Evolutionary conservation across 2,797 vertebrate species (phyloP), one percentile per base, ranked within the genome.

Genomic region (Sebastes diploproa): DNA sequence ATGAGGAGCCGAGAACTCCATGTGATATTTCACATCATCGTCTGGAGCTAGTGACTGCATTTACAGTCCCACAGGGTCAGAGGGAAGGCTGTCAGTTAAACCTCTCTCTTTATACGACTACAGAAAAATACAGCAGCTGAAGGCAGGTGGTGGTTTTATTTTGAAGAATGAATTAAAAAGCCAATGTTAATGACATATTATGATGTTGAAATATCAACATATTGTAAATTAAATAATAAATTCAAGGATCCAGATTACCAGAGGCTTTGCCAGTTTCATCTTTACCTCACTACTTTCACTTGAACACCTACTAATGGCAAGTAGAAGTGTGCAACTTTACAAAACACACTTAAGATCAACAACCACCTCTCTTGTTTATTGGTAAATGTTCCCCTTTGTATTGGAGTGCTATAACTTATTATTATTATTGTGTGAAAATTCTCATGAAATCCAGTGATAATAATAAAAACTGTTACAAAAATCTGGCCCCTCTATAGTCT

Each of bases 1-100:
- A 93, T 80, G 88, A 92, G 90, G 55, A 80, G 62, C 68, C 66
- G 32, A 63, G 76, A 72, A 67, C 85, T 46, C 56, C 13, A 20
- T 68, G 80, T 84, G 86, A 86, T 75, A 81, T 76, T 90, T 88
- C 83, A 86, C 77, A 72, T 85, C 78, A 79, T 83, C 74, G 60
- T 78, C 64, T 74, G 73, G 11, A 81, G 80, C 55, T 23, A 27
- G 75, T 22, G 81, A 81, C 77, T 86, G 73, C 71, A 75, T 85
- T 83, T 84, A 80, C 60, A 12, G 72, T 73, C 84, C 86, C 87
- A 30, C 12, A 25, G 82, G 83, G 68, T 64, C 80, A 20, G 16
- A 60, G 25, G 50, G 30, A 60, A 27, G 83, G 81, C 68, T 74
- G 79, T 78, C 54, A 27, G 36, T 78, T 69, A 61, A 75, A 65